These are phyloP conservation scores for Caenorhabditis uteleia DNA, from an alignment of 2,888 invertebrate genomes.

Conservation along the genomic window DNA sequence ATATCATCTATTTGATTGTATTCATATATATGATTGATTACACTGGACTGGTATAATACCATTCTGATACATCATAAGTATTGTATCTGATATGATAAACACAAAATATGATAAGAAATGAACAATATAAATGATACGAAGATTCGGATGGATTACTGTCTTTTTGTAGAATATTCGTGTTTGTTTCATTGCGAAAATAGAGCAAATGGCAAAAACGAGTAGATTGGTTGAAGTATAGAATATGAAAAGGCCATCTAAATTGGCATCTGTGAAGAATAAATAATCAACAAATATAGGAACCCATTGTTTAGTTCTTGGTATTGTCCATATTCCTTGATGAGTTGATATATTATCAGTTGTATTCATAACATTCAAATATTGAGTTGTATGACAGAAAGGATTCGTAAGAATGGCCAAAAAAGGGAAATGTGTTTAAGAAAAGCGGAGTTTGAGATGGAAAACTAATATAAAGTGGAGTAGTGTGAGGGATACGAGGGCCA, in stretches of 20 bases:
- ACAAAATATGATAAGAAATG: background rate
- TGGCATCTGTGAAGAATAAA: background rate
- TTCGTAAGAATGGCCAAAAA: too few relatives aligned
- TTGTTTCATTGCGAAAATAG: background rate
- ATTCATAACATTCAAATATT: too few relatives aligned
- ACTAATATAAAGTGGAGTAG: too few relatives aligned
- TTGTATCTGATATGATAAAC: background rate
- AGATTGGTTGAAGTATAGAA: background rate
- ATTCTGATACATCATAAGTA: background rate
- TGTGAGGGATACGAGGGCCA: too few relatives aligned
- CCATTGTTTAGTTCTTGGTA: background rate
- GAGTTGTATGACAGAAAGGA: too few relatives aligned
- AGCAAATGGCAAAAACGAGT: background rate
- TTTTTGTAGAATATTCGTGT: background rate
- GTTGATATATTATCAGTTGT: too few relatives aligned
- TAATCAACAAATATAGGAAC: constrained; percentile 5
- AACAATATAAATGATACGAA: background rate
- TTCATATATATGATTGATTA: background rate
- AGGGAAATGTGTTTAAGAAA: too few relatives aligned
- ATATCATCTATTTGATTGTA: background rate
- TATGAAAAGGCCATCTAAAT: too few relatives aligned
- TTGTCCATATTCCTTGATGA: too few relatives aligned
- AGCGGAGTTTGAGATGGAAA: too few relatives aligned
- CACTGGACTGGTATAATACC: background rate
- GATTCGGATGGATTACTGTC: background rate